phyloP scores from a whole-genome alignment of 2,113 vertebrate genomes.

The Corvus moneduloides region DNA sequence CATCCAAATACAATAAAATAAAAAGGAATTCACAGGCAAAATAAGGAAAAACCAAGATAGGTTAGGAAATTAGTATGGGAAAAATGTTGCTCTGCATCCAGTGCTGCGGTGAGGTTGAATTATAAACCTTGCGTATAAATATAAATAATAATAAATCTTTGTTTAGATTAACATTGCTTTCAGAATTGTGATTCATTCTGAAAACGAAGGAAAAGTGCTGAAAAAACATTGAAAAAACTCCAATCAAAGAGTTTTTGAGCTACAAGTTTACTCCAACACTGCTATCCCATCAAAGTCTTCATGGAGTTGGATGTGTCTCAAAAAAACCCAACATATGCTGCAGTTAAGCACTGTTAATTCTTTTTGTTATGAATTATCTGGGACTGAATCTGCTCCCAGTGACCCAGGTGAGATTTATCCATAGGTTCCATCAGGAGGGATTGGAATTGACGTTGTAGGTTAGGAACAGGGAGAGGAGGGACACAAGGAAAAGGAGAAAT shows the following conservation, averaged over 20 bases:
- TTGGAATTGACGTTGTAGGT: rapidly evolving
- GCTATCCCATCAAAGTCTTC: background rate
- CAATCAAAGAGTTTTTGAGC: background rate
- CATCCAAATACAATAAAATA: background rate
- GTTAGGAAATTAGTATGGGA: background rate
- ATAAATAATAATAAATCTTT: background rate
- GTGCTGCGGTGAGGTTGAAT: background rate
- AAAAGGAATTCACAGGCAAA: background rate
- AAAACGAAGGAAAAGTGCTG: background rate
- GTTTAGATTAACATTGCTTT: background rate
- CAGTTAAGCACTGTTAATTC: background rate
- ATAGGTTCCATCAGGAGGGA: too few species aligned
- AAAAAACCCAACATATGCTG: background rate
- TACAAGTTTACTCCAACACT: background rate
- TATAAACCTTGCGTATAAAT: background rate
- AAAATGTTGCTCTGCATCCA: background rate
- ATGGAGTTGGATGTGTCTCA: too few species aligned
- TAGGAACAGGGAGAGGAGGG: background rate
- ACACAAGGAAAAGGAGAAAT: background rate
- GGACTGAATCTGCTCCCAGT: background rate
- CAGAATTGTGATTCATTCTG: background rate
- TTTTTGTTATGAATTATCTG: background rate
- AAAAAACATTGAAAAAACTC: rapidly evolving
- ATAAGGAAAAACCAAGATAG: background rate
- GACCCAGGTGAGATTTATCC: background rate